phyloP scores from a whole-genome alignment of 2,888 invertebrate genomes.

The Octodonta nipae region DNA sequence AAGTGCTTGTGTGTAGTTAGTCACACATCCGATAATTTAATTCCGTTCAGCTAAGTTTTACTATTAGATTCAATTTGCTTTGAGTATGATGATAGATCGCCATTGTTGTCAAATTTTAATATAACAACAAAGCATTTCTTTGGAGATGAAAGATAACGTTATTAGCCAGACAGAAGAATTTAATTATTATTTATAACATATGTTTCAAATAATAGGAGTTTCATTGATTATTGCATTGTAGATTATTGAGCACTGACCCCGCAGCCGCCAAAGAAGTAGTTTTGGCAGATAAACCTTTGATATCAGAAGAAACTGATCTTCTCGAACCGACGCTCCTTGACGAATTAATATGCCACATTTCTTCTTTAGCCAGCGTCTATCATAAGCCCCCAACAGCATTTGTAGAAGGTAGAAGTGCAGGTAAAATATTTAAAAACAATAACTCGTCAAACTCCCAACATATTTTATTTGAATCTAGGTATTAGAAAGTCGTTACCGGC shows the following conservation, averaged over 20 bases:
- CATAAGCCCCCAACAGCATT: constrained; percentile 98
- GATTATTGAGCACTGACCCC: constrained; percentile 89
- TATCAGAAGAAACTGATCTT: constrained; percentile 96
- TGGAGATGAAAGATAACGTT: too few species aligned
- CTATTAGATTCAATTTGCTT: too few species aligned
- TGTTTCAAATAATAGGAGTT: too few species aligned
- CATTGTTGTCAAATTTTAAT: too few species aligned
- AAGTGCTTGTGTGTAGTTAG: too few species aligned
- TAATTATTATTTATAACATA: too few species aligned
- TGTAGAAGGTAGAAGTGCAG: constrained; percentile 68
- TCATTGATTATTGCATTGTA: too few species aligned
- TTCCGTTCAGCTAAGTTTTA: too few species aligned
- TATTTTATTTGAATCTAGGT: constrained; percentile 33
- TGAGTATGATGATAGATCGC: too few species aligned
- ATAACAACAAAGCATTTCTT: too few species aligned
- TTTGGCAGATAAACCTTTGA: constrained; percentile 94
- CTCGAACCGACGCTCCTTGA: constrained; percentile 93
- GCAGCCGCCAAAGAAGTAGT: constrained; percentile 99
- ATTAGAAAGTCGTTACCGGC: constrained; percentile 71
- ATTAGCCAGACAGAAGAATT: too few species aligned
- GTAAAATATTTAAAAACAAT: constrained; percentile 11
- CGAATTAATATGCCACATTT: constrained; percentile 97
- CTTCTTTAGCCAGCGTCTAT: constrained; percentile 90
- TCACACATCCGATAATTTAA: too few species aligned
- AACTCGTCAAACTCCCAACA: neutral